Evolutionary conservation across 2,797 vertebrate species (phyloP), one percentile per base, ranked within the genome.

Genomic region (Argya squamiceps): DNA sequence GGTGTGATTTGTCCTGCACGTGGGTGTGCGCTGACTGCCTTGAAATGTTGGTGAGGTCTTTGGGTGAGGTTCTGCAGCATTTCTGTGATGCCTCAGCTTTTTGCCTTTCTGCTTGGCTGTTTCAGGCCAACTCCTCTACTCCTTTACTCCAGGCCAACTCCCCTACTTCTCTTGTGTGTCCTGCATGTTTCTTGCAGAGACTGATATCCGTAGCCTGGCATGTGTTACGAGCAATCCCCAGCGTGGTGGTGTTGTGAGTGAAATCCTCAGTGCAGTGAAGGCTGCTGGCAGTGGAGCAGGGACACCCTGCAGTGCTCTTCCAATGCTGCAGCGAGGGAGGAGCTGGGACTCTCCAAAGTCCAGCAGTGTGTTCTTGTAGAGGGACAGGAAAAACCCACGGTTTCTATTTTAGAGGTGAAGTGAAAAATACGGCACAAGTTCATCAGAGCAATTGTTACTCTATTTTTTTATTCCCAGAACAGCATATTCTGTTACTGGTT

Each of bases 181-280:
- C 23, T 11, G 21, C 1, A 0, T 1, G 1, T 80, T 92, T 89
- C 39, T 74, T 10, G 22, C 52, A 10, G 2, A 37, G 30, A 19
- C 6, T 43, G 34, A 13, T 2, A 3, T 50, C 62, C 50, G n/a
- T 75, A 74, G 39, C 62, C 74, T 75, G 80, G 58, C 58, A 44
- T 2, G 0, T 1, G 0, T 12, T 67, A 44, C 2, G 3, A 44
- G 21, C 18, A 15, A 77, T 37, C 12, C 32, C 34, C 39, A 43
- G 43, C 0, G 1, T 0, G 0, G 3, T 8, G 26, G 44, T 1
- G 63, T 29, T 68, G 1, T 27, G 41, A 64, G 23, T 16, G 59
- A 79, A 49, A 74, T 87, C 46, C 56, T 59, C 41, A 37, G 44
- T 3, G 1, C 3, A 11, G 36, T 0, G 1, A 39, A 64, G 69